Base-by-base conservation (phyloP, 2,113 vertebrate genomes). In the Sciurus niger region DNA sequence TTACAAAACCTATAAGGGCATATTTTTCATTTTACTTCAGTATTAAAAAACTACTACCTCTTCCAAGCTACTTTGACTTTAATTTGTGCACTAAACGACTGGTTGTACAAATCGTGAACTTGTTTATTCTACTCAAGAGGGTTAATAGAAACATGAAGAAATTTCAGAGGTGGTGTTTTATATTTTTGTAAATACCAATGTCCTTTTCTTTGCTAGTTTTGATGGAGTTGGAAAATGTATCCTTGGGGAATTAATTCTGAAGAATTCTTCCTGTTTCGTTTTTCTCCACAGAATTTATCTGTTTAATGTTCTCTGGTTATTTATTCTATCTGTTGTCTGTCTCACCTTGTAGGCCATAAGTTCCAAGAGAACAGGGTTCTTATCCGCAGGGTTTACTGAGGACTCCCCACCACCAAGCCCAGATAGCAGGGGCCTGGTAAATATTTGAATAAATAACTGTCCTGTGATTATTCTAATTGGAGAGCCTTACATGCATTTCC, bases 231-330 rank as follows among this genome's bases (percentile, higher is more conserved):
- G 67, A 78, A 96, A 95, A 91, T 70, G n/a, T 79, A 89, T 74
- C 60, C 48, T 89, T 76, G 43, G 68, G 73, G n/a, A 94, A 68
- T 53, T 25, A 65, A 82, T 63, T 88, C 46, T 88, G 24, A 94
- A 95, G 58, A 87, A 46, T 30, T 84, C 17, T 80, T 90, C 92
- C 74, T 80, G 65, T 79, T 96, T 84, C 77, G 51, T 37, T 93
- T 82, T 53, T 72, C 48, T 83, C 43, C 37, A 68, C 18, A 30
- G 48, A 95, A 73, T 85, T 90, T 30, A 78, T 77, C 89, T 34
- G 8, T 76, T 88, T 84, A 93, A 72, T 68, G 67, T 68, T 68
- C n/a, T 84, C 10, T 4, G 67, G 37, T 67, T 79, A 94, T 78
- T 94, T 87, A 78, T 16, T 70, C 76, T 86, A 51, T 34, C 53